A percentile compares a stretch with the other conserved stretches of the same genome.
phyloP scores from a whole-genome alignment of 2,113 vertebrate species.

The Clinocottus analis region DNA sequence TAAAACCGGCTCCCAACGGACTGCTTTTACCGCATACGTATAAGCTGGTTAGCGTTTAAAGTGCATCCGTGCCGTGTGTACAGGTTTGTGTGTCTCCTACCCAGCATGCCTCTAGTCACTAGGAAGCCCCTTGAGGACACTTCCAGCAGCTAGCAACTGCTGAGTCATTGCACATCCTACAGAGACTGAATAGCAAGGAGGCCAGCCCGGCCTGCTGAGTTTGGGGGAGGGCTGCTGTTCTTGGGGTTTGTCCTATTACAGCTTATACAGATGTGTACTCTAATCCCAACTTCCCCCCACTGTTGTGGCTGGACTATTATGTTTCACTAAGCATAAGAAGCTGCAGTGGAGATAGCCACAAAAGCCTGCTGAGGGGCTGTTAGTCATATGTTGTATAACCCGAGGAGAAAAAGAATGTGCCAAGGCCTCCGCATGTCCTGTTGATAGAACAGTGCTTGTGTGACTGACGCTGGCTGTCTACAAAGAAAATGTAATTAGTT shows the following conservation, averaged over 20 bases:
- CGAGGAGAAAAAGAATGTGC: conserved; percentile 54
- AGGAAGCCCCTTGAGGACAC: conserved; percentile 61
- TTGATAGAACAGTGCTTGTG: conserved; percentile 43
- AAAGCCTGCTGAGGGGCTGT: conserved; percentile 36
- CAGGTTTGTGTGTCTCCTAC: conserved; percentile 32
- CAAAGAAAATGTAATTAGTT: conserved; percentile 65
- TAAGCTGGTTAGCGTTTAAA: conserved; percentile 17
- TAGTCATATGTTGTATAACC: conserved; percentile 62
- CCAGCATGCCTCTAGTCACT: conserved; percentile 44
- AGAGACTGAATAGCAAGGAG: conserved; percentile 52
- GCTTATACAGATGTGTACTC: conserved; percentile 67
- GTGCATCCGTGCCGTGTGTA: conserved; percentile 28
- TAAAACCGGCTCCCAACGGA: not conserved
- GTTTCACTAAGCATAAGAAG: conserved; percentile 62
- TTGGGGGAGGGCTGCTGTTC: conserved; percentile 61
- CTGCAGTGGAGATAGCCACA: conserved; percentile 35
- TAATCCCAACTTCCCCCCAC: conserved; percentile 56
- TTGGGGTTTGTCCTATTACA: conserved; percentile 47
- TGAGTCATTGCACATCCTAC: conserved; percentile 69
- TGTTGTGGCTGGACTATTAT: conserved; percentile 43
- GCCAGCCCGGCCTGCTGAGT: conserved; percentile 45
- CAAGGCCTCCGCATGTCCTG: conserved; percentile 36
- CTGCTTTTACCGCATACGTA: not conserved
- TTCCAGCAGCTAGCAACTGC: conserved; percentile 56
- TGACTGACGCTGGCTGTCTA: conserved; percentile 54